These are phyloP conservation scores for Balaenoptera acutorostrata DNA, from an alignment of 2,113 vertebrate species.

Conservation along the genomic window DNA sequence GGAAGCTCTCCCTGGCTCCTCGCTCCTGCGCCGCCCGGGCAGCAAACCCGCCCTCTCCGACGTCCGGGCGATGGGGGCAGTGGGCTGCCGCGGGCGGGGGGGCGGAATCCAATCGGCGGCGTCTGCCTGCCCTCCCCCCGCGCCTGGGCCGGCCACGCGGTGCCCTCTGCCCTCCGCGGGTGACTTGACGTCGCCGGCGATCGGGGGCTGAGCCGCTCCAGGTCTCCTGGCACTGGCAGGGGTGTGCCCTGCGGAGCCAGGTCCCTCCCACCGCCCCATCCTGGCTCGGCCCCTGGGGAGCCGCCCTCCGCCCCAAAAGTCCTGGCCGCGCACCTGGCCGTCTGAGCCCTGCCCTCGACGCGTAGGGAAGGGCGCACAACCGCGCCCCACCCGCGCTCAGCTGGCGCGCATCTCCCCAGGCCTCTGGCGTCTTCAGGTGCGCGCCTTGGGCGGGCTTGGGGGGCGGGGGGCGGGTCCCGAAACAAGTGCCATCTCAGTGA, in stretches of 20 bases:
- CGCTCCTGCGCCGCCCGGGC: accelerated
- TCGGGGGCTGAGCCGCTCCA: neutral
- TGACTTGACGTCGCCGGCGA: neutral
- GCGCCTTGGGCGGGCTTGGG: accelerated
- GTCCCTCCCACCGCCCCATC: neutral
- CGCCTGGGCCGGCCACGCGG: neutral
- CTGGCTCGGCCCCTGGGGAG: accelerated
- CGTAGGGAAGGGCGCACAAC: neutral
- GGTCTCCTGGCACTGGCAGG: neutral
- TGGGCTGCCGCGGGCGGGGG: too few relatives aligned
- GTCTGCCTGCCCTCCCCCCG: too few relatives aligned
- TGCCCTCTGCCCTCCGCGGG: neutral
- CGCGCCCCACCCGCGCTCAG: neutral
- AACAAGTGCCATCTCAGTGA: neutral
- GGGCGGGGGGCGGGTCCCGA: too few relatives aligned
- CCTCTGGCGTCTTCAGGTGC: neutral
- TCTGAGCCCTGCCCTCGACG: neutral
- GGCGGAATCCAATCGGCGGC: neutral
- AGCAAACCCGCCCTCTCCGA: neutral
- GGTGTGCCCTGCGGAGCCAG: neutral
- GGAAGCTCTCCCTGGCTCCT: neutral
- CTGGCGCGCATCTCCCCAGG: neutral
- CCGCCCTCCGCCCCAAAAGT: accelerated
- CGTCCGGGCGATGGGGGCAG: neutral
- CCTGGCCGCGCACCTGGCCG: accelerated